A percentile compares a stretch with the other conserved stretches of the same genome.
phyloP scores from a whole-genome alignment of 2,797 vertebrate genomes.

The Neomorphus geoffroyi region DNA sequence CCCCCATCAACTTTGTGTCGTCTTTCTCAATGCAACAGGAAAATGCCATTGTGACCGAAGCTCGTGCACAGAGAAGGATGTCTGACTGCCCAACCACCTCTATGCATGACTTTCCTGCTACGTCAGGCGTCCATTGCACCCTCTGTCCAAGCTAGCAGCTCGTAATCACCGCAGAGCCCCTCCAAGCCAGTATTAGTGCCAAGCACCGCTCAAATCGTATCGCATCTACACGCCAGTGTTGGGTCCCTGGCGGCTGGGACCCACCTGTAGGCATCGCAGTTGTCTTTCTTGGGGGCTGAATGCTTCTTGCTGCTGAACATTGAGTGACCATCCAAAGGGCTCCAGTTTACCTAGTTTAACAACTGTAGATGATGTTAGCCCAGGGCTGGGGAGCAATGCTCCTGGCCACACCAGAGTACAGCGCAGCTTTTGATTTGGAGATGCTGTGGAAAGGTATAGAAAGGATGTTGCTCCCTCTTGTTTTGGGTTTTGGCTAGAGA shows the following conservation, averaged over 20 bases:
- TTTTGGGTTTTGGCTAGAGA: not conserved
- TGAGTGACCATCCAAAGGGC: not conserved
- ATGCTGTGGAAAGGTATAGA: fast-evolving
- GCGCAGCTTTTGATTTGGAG: not conserved
- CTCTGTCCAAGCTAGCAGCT: not conserved
- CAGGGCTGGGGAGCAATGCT: not conserved
- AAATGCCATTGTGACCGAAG: fast-evolving
- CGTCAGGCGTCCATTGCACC: not conserved
- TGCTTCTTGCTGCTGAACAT: not conserved
- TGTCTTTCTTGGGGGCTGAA: not conserved
- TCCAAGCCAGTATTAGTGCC: not conserved
- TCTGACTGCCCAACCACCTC: not conserved
- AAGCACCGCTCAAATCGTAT: not conserved
- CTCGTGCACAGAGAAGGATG: not conserved
- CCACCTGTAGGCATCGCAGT: not conserved
- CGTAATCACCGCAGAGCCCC: fast-evolving
- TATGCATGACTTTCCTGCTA: not conserved
- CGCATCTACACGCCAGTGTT: fast-evolving
- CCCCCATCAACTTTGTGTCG: fast-evolving
- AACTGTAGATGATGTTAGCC: not conserved
- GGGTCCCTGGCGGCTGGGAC: not conserved
- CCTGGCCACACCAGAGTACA: fast-evolving
- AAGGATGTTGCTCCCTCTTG: not conserved
- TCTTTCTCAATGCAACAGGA: not conserved
- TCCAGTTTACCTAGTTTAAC: not conserved